A percentile compares a stretch with the other conserved stretches of the same genome.
Conservation (phyloP, 2,113 vertebrate genomes). For the Redunca redunca region DNA sequence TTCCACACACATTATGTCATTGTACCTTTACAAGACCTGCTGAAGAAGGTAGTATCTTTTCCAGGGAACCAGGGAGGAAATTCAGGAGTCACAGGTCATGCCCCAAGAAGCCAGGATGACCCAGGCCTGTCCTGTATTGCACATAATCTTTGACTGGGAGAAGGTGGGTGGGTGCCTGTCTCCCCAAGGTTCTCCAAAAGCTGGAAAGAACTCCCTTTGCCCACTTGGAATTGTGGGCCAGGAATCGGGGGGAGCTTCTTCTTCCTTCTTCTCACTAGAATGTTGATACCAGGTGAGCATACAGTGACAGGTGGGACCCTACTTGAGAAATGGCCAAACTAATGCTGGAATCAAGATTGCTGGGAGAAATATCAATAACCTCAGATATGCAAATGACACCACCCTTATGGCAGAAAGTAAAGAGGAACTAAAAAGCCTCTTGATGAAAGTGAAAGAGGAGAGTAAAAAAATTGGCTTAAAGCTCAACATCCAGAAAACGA, state of each 20-base stretch:
- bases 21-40: neutral
- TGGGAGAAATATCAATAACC: too few species aligned
- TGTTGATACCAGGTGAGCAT: neutral
- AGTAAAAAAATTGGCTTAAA: too few species aligned
- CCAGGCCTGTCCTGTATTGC: neutral
- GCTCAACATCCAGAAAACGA: too few species aligned
- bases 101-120: neutral
- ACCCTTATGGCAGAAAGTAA: too few species aligned
- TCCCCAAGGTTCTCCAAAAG: neutral
- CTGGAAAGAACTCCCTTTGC: neutral
- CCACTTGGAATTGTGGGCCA: neutral
- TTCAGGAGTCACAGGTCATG: neutral
- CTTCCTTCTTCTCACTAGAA: neutral
- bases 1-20: too few species aligned
- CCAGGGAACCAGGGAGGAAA: neutral
- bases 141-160: neutral
- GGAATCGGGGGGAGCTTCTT: neutral
- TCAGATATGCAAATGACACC: too few species aligned
- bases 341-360: too few species aligned
- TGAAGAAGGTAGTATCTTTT: neutral
- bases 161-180: neutral
- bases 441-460: too few species aligned
- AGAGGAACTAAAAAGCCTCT: too few species aligned
- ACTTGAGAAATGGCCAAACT: neutral
- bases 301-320: neutral